phyloP scores from a whole-genome alignment of 2,888 invertebrate genomes.

The Pachymerium ferrugineum region DNA sequence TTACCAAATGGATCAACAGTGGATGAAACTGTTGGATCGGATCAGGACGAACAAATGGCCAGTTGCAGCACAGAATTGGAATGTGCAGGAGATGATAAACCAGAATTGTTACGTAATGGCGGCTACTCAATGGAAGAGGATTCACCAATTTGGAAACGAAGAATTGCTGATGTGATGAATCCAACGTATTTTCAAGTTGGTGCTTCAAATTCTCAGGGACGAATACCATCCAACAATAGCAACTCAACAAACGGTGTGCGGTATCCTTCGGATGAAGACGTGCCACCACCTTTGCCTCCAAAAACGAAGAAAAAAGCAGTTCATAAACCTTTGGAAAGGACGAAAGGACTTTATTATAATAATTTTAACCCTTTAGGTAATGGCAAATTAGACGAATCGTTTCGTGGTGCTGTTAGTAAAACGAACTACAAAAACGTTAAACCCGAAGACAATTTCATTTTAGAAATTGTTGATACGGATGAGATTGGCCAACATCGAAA shows the following conservation, averaged over 20 bases:
- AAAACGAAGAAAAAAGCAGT: conserved; percentile 53
- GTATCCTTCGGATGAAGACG: conserved; percentile 32
- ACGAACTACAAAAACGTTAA: background rate
- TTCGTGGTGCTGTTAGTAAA: background rate
- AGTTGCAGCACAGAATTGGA: background rate
- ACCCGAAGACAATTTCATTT: conserved; percentile 39
- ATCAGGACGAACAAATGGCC: background rate
- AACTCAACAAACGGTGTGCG: background rate
- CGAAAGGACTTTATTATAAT: conserved; percentile 51
- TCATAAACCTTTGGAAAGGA: conserved; percentile 72
- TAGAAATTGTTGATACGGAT: conserved; percentile 40
- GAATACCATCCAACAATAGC: background rate
- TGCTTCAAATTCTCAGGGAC: background rate
- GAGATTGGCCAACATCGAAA: conserved; percentile 34
- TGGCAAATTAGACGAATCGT: background rate
- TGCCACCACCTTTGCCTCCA: conserved; percentile 60
- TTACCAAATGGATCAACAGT: conserved; percentile 37
- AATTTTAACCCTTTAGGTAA: conserved; percentile 34
- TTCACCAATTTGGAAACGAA: conserved; percentile 36
- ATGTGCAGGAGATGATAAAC: background rate
- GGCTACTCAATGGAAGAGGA: conserved; percentile 13
- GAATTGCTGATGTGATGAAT: background rate
- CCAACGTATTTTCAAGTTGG: too few relatives aligned
- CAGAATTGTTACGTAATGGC: background rate
- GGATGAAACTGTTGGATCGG: background rate